Base-by-base conservation (phyloP, 1,140 invertebrate genomes). In the Cydia splendana region DNA sequence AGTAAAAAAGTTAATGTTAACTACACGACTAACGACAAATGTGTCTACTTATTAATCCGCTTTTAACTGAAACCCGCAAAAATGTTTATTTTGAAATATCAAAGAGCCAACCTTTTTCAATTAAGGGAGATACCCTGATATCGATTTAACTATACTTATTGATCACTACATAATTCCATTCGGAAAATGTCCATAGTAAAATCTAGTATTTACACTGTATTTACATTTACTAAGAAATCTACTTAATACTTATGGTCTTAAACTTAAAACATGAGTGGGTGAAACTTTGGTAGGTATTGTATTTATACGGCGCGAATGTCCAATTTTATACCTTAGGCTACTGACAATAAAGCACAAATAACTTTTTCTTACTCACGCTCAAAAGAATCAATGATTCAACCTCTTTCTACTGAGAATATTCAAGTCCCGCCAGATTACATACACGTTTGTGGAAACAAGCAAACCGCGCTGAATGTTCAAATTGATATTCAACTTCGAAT, bases 111-210 rank as follows among this genome's bases (percentile, higher is more conserved):
- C 80, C 57, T 76, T 75, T 71, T 18, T 77, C 83, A 80, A 51
- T 69, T 80, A 79, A 86, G 88, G 88, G 90, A 87, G 83, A 84
- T 92, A 92, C 90, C 90, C 90, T 92, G 90, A 92, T 92, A 92
- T 90, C 84, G 85, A 88, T 87, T 88, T 81, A 78, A 71, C 18
- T 67, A 83, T 83, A 83, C 77, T 81, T 82, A 82, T 77, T 77
- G 78, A 81, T 79, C 78, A 78, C 80, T 83, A 84, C 81, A 75
- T 79, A 80, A 76, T 77, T 77, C 79, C 75, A 45, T 76, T 65
- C 67, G 79, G 71, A 78, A 80, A 78, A 77, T 24, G 65, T 77
- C 62, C 77, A 80, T 75, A 82, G 69, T 87, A 85, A 84, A 84
- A 82, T 80, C 86, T 88, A 89, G 80, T 89, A 90, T 90, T 85